Evolutionary conservation across 2,113 vertebrate genomes (phyloP), one percentile per base, ranked within the genome.

Genomic region (Bothrops jararaca): DNA sequence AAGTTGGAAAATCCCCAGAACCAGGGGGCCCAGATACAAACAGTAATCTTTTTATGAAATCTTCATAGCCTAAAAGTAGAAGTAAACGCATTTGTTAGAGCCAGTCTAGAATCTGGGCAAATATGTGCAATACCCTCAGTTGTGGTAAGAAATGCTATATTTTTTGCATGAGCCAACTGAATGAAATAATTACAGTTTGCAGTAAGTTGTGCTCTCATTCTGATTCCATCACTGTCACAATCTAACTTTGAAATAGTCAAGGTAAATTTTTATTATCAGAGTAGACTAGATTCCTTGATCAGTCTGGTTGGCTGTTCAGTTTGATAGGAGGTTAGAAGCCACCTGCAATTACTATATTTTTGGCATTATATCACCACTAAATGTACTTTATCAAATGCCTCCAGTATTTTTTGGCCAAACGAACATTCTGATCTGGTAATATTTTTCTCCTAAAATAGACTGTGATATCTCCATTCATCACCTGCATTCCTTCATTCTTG

Each of bases 401-500:
- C 24, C 5, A 53, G 0, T 8, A 92, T 91, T 94, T 64, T 92
- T 52, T 95, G 91, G 64, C 92, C 64, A 95, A 80, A 58, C 13
- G 80, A 91, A 93, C 0, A 0, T 92, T 88, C 52, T 57, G 74
- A 74, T 93, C 56, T 48, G 18, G 92, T 96, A 88, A 90, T 92
- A 96, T 95, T 94, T 88, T 95, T 94, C 92, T 42, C 91, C 93
- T 92, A 58, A 48, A 86, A 24, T 48, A 29, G 80, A 22, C 88
- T 85, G 85, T 90, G 56, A 0, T 0, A 93, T 95, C 57, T 0
- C 0, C 96, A 89, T 92, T 96, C 57, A 96, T 94, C 92, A 95
- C 92, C 96, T 94, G 94, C 74, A 88, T 96, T 96, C 15, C 95
- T 95, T 88, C 95, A 92, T 96, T 58, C 93, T 96, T 97, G 94